Evolutionary conservation across 2,888 invertebrate species (phyloP).

Genomic region (Eurois occulta): DNA sequence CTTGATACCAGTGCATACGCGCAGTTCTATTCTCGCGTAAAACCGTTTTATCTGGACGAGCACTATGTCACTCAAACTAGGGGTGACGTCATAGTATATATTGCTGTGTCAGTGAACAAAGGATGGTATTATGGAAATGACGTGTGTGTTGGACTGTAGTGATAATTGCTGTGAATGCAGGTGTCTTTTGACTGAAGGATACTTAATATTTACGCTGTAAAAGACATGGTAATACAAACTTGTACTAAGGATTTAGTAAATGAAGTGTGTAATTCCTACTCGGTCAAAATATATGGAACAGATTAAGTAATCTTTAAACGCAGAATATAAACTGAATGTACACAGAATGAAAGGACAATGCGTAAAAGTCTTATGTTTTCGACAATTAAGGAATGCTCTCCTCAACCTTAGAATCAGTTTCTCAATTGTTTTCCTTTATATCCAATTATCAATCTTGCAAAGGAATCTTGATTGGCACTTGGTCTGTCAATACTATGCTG

Average conservation of each 20-base stretch:
- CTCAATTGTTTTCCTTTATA: not conserved
- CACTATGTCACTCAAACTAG: constrained; percentile 50
- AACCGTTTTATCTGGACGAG: constrained; percentile 56
- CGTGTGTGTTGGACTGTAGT: not conserved
- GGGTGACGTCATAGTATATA: constrained; percentile 46
- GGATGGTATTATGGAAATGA: constrained; percentile 45
- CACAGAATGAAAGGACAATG: not conserved
- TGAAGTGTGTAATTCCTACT: not conserved
- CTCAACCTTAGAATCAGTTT: not conserved
- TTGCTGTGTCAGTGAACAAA: constrained; percentile 44
- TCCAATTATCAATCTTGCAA: not conserved
- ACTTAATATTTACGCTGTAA: not conserved
- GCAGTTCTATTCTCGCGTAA: constrained; percentile 47
- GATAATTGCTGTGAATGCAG: not conserved
- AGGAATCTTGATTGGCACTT: not conserved
- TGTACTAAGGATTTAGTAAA: not conserved
- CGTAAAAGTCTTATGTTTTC: not conserved
- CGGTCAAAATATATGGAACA: not conserved
- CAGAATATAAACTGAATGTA: not conserved
- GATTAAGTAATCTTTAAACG: not conserved
- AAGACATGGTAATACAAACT: too few species aligned
- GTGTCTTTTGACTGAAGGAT: not conserved
- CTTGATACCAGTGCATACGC: constrained; percentile 47
- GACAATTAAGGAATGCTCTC: not conserved
- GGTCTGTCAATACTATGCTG: not conserved